Evolutionary conservation across 2,113 vertebrate species (phyloP).

Genomic region (Erpornis zantholeuca): DNA sequence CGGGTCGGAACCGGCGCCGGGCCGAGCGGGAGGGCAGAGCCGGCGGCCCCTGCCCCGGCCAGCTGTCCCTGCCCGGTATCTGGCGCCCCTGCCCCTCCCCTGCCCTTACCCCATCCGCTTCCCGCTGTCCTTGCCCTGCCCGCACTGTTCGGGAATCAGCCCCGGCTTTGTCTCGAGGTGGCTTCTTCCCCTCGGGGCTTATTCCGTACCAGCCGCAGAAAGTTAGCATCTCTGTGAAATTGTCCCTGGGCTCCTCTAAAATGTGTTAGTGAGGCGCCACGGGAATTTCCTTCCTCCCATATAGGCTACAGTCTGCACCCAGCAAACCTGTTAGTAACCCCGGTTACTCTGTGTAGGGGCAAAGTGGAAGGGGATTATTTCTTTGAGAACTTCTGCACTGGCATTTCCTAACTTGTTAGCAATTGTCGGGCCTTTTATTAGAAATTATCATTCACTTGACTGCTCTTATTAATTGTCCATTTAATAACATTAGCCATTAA

Average conservation of each 20-base stretch:
- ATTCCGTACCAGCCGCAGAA: neutral
- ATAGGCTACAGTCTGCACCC: fast-evolving
- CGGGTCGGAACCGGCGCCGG: neutral
- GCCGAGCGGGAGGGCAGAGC: neutral
- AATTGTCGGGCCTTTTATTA: neutral
- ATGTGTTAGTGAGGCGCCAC: neutral
- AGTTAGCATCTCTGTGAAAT: neutral
- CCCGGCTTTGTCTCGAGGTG: neutral
- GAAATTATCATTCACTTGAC: neutral
- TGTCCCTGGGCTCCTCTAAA: neutral
- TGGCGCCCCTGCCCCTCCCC: neutral
- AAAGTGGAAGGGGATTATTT: neutral
- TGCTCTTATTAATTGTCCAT: neutral
- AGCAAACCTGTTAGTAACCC: neutral
- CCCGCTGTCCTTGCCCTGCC: neutral
- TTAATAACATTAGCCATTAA: neutral
- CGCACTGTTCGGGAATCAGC: neutral
- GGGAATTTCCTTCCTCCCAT: neutral
- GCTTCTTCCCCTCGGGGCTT: neutral
- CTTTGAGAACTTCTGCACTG: neutral
- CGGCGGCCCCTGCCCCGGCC: neutral
- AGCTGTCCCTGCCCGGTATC: no score
- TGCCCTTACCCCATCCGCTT: neutral
- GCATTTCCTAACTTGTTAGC: neutral
- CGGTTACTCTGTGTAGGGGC: neutral